A percentile compares a stretch with the other conserved stretches of the same genome.
Conservation (phyloP, 2,113 vertebrate species). For the Peromyscus leucopus region DNA sequence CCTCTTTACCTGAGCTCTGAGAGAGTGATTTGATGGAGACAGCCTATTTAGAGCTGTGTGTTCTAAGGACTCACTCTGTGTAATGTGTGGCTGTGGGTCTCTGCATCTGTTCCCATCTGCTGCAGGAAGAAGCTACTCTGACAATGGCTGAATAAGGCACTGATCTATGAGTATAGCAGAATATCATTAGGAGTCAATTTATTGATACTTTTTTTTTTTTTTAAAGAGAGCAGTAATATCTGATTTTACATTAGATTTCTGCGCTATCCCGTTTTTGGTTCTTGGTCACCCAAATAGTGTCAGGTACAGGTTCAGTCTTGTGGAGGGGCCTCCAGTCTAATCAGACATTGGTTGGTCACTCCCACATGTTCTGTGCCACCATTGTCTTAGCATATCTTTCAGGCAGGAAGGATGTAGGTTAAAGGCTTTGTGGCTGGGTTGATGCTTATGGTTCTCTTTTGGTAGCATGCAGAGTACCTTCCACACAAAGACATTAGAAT, state of each 20-base stretch:
- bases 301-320: background rate
- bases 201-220: background rate
- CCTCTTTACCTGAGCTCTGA: background rate
- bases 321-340: background rate
- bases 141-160: background rate
- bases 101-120: background rate
- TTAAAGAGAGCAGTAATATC: background rate
- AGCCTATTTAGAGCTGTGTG: background rate
- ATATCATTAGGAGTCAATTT: background rate
- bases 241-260: background rate
- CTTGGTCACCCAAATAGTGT: background rate
- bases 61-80: background rate
- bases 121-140: background rate
- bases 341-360: background rate
- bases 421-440: background rate
- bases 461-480: background rate
- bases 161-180: background rate
- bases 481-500: background rate
- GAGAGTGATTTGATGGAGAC: background rate
- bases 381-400: background rate
- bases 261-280: background rate
- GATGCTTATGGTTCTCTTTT: background rate
- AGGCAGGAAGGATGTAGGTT: background rate
- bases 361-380: background rate
- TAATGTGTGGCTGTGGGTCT: background rate